These are phyloP conservation scores for Drosophila ohnishii DNA, from an alignment of 1,140 invertebrate genomes.

Conservation along the genomic window DNA sequence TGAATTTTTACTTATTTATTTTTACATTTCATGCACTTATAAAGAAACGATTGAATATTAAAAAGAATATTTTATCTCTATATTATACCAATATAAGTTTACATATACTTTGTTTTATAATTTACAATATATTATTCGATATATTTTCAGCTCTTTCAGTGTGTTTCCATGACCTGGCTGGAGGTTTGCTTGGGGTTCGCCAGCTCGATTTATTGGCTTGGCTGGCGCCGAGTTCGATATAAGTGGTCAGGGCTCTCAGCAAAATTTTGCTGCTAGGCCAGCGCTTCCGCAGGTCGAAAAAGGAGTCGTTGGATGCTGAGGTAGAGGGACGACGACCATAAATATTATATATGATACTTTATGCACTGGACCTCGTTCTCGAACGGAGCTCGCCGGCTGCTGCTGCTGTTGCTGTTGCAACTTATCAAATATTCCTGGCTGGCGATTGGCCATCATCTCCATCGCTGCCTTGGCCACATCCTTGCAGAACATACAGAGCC, in stretches of 20 bases:
- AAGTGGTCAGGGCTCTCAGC: conserved; percentile 64
- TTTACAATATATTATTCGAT: too few species aligned
- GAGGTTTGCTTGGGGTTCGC: conserved; percentile 38
- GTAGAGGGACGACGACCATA: conserved; percentile 54
- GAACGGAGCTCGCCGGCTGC: conserved; percentile 14
- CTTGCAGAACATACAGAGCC: conserved; percentile 56
- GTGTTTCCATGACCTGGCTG: conserved; percentile 19
- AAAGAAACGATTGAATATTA: too few species aligned
- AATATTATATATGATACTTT: conserved; percentile 83
- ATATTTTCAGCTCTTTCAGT: background rate
- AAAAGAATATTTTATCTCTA: background rate
- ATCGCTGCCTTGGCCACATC: conserved; percentile 74
- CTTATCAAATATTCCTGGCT: conserved; percentile 80
- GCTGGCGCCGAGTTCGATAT: conserved; percentile 65
- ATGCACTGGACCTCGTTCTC: conserved; percentile 45
- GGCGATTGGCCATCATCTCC: conserved; percentile 74
- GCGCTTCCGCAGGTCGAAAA: conserved; percentile 16
- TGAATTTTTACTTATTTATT: background rate
- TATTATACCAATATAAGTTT: too few species aligned
- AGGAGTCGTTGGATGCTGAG: background rate
- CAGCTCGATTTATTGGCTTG: conserved; percentile 72
- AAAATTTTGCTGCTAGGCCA: conserved; percentile 45
- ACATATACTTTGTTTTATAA: too few species aligned
- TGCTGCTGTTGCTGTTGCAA: conserved; percentile 37
- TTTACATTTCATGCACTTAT: too few species aligned